Base-by-base conservation (phyloP, 2,888 invertebrate genomes). In the Pterostichus niger region DNA sequence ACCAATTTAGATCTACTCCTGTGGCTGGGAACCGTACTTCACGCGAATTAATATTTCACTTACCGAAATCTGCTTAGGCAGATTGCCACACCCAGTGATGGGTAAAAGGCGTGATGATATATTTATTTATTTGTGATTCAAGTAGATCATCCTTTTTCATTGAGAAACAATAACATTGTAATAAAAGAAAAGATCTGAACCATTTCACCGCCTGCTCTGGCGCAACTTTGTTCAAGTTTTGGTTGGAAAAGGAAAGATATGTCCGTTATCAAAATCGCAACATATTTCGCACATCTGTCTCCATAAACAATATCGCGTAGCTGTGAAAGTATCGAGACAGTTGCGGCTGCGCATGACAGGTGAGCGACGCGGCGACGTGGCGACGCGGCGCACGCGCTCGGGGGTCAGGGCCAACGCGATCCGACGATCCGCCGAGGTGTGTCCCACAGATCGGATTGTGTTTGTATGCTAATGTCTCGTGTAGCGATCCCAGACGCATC, bases 381-480 rank as follows among this genome's bases (percentile, higher is more conserved):
- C 52, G 17, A 17, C 56, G 52, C 13, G 13, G n/a, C 52, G 52
- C 52, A 13, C 13, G 52, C 52, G 52, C 52, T 9, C 52, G 3
- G 52, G 52, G 52, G 52, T 52, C 52, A 52, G 52, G 52, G 52
- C 52, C 52, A 52, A 52, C 52, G n/a, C 52, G 52, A 52, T 52
- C 52, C 52, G 40, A 40, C 40, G 40, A 40, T 40, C 40, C 40
- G 73, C 46, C 33, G 68, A 71, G 68, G 44, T 40, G 68, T 40
- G 68, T 40, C 68, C 40, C 17, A 15, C 33, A 71, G 44, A 71
- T 40, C 44, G 71, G 73, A 81, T 81, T 81, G 81, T 81, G 81
- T 71, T 81, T 81, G 81, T 81, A 81, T 81, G 81, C 81, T 73
- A 81, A 81, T 81, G 73, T 13, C 46, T 17, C 40, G 68, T 44